Evolutionary conservation across 2,797 vertebrate genomes (phyloP).

Genomic region (Hippoglossus hippoglossus): DNA sequence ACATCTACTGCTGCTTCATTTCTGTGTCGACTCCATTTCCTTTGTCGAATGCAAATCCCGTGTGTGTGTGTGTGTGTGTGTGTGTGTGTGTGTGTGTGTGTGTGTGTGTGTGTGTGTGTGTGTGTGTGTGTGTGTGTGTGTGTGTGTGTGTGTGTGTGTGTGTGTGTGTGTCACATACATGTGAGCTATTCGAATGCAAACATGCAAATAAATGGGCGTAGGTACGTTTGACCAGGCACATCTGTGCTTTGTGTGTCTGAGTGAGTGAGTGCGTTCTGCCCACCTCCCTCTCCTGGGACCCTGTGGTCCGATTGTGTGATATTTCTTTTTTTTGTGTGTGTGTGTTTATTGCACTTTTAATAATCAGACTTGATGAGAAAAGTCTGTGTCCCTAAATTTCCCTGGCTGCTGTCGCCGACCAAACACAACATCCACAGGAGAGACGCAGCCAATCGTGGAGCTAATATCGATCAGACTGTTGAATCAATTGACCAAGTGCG

Average conservation of each 20-base stretch:
- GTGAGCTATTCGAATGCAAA: constrained; percentile 61
- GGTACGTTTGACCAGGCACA: constrained; percentile 42
- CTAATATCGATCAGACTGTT: constrained; percentile 61
- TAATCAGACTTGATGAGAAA: constrained; percentile 59
- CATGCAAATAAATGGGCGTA: constrained; percentile 52
- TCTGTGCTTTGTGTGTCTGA: constrained; percentile 20
- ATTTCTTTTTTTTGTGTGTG: constrained; percentile 4
- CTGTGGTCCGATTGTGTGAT: constrained; percentile 16
- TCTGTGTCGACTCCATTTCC: constrained; percentile 66
- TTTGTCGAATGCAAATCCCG: constrained; percentile 65
- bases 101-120: constrained; percentile 38
- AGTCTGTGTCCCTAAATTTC: constrained; percentile 33
- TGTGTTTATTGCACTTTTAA: constrained; percentile 66
- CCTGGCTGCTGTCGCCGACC: constrained; percentile 21
- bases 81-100: constrained; percentile 37
- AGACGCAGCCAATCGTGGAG: constrained; percentile 52
- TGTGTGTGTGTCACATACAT: constrained; percentile 25
- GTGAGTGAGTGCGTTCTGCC: neutral
- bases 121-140: constrained; percentile 34
- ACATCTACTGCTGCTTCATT: constrained; percentile 57
- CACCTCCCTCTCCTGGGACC: constrained; percentile 14
- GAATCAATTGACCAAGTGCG: constrained; percentile 53
- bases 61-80: constrained; percentile 32
- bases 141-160: neutral
- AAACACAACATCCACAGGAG: constrained; percentile 37